These are phyloP conservation scores for Muscicapa striata DNA, from an alignment of 2,797 vertebrate species.

Conservation along the genomic window DNA sequence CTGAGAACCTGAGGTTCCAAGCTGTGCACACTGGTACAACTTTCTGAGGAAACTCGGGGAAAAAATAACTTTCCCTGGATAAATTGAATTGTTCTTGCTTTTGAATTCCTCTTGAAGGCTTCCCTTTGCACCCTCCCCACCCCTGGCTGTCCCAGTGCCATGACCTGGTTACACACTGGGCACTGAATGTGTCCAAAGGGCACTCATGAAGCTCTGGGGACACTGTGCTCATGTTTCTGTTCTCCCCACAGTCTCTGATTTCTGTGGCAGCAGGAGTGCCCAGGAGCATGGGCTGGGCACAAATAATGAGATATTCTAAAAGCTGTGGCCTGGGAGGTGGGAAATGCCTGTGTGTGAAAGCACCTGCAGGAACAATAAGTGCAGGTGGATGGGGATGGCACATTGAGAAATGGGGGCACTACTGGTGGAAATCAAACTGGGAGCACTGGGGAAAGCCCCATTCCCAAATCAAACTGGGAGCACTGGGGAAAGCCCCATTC, in stretches of 20 bases:
- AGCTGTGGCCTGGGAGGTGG: background rate
- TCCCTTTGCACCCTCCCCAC: background rate
- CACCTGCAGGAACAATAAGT: background rate
- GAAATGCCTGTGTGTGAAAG: background rate
- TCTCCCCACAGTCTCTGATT: accelerated
- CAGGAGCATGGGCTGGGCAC: background rate
- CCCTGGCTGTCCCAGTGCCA: background rate
- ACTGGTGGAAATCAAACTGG: accelerated
- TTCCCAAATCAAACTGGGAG: background rate
- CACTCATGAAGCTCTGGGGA: background rate
- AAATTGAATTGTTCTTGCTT: too few species aligned
- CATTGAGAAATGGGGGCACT: background rate
- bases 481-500: background rate
- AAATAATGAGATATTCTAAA: background rate
- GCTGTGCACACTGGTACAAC: background rate
- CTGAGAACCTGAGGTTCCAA: background rate
- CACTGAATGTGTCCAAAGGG: accelerated
- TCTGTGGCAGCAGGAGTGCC: background rate
- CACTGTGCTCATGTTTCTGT: background rate
- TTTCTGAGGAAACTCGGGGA: background rate
- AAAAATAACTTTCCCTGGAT: background rate
- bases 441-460: background rate
- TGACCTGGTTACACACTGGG: accelerated
- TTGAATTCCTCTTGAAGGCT: background rate
- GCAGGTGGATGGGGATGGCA: background rate